These are phyloP conservation scores for Xiphophorus maculatus DNA, from an alignment of 2,113 vertebrate genomes.

Conservation along the genomic window DNA sequence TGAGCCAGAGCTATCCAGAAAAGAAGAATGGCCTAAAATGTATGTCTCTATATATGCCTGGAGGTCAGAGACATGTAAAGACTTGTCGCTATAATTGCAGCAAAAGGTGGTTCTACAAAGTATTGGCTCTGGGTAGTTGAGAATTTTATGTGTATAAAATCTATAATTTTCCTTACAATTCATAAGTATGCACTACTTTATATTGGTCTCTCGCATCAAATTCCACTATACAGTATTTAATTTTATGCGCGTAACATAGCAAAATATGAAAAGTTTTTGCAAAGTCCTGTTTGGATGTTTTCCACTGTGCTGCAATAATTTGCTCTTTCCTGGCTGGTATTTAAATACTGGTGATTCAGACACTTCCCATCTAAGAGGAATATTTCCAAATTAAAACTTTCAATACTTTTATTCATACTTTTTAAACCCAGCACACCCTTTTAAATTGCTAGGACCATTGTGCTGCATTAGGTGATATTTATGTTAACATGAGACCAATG, in stretches of 20 bases:
- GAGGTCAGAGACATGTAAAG: too few species aligned
- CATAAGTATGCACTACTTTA: background rate
- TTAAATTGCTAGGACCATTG: background rate
- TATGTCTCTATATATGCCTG: too few species aligned
- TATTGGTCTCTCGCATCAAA: background rate
- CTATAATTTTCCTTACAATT: background rate
- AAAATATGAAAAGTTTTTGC: too few species aligned
- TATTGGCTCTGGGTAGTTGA: background rate
- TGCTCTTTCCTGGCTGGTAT: background rate
- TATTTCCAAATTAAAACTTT: background rate
- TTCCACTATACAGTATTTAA: background rate
- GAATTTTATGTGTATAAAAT: background rate
- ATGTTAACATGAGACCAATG: slow-evolving; percentile 6
- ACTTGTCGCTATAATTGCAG: too few species aligned
- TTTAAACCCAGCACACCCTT: background rate
- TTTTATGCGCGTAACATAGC: too few species aligned
- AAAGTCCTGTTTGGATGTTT: background rate
- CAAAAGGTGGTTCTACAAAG: background rate
- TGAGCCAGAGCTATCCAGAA: too few species aligned
- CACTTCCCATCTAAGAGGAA: background rate
- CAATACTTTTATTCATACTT: background rate
- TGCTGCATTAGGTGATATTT: slow-evolving; percentile 4
- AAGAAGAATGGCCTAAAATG: too few species aligned
- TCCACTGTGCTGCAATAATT: background rate
- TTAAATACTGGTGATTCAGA: background rate